Conservation (phyloP, 2,888 invertebrate species). For the Cloeon dipterum region DNA sequence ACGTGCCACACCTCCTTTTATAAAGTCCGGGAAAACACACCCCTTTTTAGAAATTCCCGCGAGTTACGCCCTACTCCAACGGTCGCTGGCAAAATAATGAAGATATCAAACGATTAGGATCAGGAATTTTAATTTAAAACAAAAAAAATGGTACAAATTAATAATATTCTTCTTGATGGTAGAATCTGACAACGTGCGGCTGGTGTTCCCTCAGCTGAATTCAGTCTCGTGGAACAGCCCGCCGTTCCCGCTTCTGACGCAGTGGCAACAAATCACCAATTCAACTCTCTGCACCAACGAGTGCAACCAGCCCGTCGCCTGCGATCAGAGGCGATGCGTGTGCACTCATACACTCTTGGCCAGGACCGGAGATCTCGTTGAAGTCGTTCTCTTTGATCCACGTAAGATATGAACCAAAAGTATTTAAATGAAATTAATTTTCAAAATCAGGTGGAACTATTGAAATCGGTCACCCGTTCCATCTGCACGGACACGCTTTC, state of each 20-base stretch:
- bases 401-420: too few relatives aligned
- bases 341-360: slow-evolving; percentile 17
- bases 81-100: too few relatives aligned
- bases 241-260: not conserved
- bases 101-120: too few relatives aligned
- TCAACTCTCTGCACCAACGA: slow-evolving; percentile 3
- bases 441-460: slow-evolving; percentile 6
- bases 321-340: slow-evolving; percentile 14
- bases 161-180: too few relatives aligned
- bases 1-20: too few relatives aligned
- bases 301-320: slow-evolving; percentile 9
- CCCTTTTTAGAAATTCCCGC: too few relatives aligned
- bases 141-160: too few relatives aligned
- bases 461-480: slow-evolving; percentile 18
- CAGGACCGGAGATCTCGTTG: slow-evolving; percentile 15
- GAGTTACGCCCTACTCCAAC: too few relatives aligned
- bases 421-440: too few relatives aligned
- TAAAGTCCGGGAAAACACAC: too few relatives aligned
- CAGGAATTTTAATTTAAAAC: too few relatives aligned
- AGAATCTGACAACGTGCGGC: too few relatives aligned
- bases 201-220: not conserved
- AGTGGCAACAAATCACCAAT: not conserved
- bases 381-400: slow-evolving; percentile 19
- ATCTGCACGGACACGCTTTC: slow-evolving; percentile 19
- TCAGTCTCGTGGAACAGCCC: not conserved